Evolutionary conservation across 2,797 vertebrate genomes (phyloP), one percentile per base, ranked within the genome.

Genomic region (Sciaenops ocellatus): DNA sequence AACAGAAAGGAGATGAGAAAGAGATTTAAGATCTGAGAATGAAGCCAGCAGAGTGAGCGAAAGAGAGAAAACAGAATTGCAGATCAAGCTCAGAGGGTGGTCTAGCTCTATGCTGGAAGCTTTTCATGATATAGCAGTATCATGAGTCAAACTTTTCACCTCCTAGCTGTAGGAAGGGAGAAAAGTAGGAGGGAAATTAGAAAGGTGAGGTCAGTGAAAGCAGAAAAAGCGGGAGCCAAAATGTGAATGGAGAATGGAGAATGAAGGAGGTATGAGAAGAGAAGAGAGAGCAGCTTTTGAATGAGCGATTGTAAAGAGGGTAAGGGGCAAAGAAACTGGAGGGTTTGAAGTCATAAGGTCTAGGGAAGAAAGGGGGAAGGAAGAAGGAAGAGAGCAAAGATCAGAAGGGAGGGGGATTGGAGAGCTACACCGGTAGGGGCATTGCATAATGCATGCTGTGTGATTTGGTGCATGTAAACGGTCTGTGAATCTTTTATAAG

Each of bases 401-500:
- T 64, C 60, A 86, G 67, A 78, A 60, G 60, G 63, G 28, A 72
- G 78, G 63, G 74, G 68, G 73, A 72, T 71, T 78, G 68, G 75
- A 66, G 82, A 60, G 68, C 83, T 74, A 67, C 75, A 83, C 78
- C 56, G 38, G 64, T 6, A 61, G 84, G 76, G 60, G 73, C 38
- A 16, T 56, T 94, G 84, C 86, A 94, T 93, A 87, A 93, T 94
- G 80, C 79, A 94, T 94, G 88, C 1, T 34, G 73, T 86, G 92
- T 86, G 92, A 91, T 91, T 90, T 89, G 89, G 88, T 88, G 89
- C 93, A 88, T 92, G 90, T 94, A 93, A 93, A 93, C 83, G 78
- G 83, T 85, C 69, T 46, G 83, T 92, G 85, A 91, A 94, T 94
- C 26, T 92, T 94, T 93, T 82, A 94, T 92, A 82, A 72, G 84